Base-by-base conservation (phyloP, 1,140 invertebrate species). In the Pseudomyrmex sp. region DNA sequence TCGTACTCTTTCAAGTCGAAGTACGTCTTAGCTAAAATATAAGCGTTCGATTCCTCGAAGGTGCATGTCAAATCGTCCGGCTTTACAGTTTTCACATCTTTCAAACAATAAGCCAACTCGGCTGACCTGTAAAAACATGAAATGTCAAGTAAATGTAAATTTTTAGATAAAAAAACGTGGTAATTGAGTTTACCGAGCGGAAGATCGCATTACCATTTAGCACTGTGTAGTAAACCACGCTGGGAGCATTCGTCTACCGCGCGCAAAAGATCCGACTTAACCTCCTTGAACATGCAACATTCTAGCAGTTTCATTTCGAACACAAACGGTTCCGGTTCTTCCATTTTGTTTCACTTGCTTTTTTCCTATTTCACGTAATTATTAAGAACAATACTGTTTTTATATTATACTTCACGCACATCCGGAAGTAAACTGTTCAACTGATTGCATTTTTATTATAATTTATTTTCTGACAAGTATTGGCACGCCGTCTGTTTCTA, bases 1-100 rank as follows among this genome's bases (percentile, higher is more conserved):
- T 98, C 97, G 93, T 98, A 99, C 93, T 99, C 98, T 90, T 98
- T 97, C 15, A 97, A 94, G 94, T 99, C 98, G 93, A 99, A 99
- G 91, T 98, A 98, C 88, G 96, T 97, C 93, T 98, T 98, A 0
- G 98, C 97, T 76, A 99, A 91, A 44, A 96, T 95, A 91, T 98
- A 99, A 9, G 95, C 94, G 90, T 97, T 97, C 69, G 96, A 96
- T 91, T 98, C 96, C 13, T 95, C 93, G 58, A 89, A 89, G 62
- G 93, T 4, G 93, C 90, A 20, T 0, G 92, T 88, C 46, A 91
- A 74, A 61, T 93, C 92, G 56, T 92, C 91, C 5, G 89, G 44
- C 62, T 96, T 93, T 35, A 35, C 70, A 96, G 90, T 90, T 96
- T 95, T 15, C 35, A 97, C 94, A 89, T 97, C 95, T 91, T 95